Evolutionary conservation across 2,797 vertebrate genomes (phyloP).

Genomic region (Chrysolophus pictus): DNA sequence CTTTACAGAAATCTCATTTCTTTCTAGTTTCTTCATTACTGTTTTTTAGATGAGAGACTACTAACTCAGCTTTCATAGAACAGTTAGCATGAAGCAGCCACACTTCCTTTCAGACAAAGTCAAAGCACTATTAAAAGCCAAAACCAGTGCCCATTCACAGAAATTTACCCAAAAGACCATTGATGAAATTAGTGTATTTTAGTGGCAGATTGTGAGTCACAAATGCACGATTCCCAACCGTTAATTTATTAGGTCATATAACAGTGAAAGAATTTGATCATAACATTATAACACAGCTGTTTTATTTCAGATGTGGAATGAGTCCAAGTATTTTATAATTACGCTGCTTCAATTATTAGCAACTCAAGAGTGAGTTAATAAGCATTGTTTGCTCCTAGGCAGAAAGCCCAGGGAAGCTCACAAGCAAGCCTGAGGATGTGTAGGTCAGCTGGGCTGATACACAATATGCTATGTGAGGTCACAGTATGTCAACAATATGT

Average conservation of each 20-base stretch:
- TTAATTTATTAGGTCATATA: constrained; percentile 57
- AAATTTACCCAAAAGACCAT: constrained; percentile 8
- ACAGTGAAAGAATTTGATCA: constrained; percentile 26
- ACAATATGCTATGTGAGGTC: background rate
- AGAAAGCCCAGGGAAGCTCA: constrained; percentile 42
- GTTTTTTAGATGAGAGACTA: background rate
- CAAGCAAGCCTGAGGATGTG: background rate
- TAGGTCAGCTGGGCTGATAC: background rate
- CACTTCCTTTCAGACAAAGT: background rate
- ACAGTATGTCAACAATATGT: background rate
- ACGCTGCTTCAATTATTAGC: constrained; percentile 24
- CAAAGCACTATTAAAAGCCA: background rate
- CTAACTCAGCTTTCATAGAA: background rate
- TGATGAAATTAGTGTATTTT: constrained; percentile 42
- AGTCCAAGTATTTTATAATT: constrained; percentile 53
- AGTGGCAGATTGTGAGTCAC: constrained; percentile 45
- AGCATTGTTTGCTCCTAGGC: constrained; percentile 50
- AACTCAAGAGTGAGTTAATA: background rate
- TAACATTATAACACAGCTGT: constrained; percentile 55
- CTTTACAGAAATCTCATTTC: background rate
- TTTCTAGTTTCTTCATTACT: background rate
- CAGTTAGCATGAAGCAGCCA: background rate
- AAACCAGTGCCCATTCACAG: background rate
- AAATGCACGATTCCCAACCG: background rate
- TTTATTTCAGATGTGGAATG: constrained; percentile 40